These are phyloP conservation scores for Darevskia mixta DNA, from an alignment of 2,797 vertebrate species.

Conservation along the genomic window DNA sequence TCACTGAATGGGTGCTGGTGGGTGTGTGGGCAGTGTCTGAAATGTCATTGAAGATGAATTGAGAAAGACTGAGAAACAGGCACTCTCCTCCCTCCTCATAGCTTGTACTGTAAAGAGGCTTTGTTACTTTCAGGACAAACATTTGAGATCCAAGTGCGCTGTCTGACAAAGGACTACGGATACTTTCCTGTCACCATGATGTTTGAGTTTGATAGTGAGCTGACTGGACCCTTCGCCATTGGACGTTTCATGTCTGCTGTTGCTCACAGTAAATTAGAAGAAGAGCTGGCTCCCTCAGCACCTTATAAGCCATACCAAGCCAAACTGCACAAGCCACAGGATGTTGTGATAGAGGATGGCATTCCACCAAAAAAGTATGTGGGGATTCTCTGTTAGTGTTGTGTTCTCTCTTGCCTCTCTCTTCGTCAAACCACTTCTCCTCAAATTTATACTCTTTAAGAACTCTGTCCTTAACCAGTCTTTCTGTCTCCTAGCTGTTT, in stretches of 20 bases:
- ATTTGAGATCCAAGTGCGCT: constrained; percentile 80
- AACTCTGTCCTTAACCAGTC: not conserved
- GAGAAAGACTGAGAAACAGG: not conserved
- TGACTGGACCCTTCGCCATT: constrained; percentile 80
- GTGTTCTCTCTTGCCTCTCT: not conserved
- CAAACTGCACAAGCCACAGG: constrained; percentile 42
- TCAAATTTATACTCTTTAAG: not conserved
- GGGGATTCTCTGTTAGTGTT: not conserved
- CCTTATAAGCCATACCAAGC: constrained; percentile 79
- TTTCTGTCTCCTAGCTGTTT: not conserved
- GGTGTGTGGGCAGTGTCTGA: not conserved
- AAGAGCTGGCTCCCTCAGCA: constrained; percentile 79
- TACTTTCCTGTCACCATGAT: constrained; percentile 80
- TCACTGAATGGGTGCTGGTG: not conserved
- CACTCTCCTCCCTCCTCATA: not conserved
- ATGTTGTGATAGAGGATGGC: constrained; percentile 78
- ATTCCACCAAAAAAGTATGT: constrained; percentile 77
- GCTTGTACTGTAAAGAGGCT: not conserved
- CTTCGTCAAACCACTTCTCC: not conserved
- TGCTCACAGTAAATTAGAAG: constrained; percentile 78
- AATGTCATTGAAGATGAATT: not conserved
- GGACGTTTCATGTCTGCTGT: constrained; percentile 82
- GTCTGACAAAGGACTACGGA: constrained; percentile 79
- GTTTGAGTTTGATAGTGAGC: constrained; percentile 84
- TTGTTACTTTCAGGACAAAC: constrained; percentile 72